Percentiles rank a stretch among this genome's conserved stretches.
Conservation (phyloP, 2,888 invertebrate species). For the Rhogogaster chlorosoma region DNA sequence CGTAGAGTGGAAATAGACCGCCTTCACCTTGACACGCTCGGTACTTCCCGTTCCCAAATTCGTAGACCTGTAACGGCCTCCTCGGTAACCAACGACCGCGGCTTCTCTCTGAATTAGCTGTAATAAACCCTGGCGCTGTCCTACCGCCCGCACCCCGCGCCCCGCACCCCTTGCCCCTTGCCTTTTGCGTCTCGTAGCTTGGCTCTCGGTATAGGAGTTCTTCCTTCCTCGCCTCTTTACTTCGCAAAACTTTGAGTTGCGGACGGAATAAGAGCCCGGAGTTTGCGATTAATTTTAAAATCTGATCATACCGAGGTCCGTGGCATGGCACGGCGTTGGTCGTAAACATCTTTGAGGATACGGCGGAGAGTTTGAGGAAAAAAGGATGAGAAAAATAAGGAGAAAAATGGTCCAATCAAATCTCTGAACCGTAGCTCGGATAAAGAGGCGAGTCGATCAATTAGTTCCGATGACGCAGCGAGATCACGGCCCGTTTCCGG, state of each 20-base stretch:
- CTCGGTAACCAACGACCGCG: slow-evolving; percentile 42
- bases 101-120: slow-evolving; percentile 46
- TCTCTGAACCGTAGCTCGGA: neutral
- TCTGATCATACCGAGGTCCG: slow-evolving; percentile 9
- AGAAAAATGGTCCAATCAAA: slow-evolving; percentile 2
- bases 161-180: neutral
- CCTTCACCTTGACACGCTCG: slow-evolving; percentile 36
- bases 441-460: slow-evolving; percentile 37
- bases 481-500: slow-evolving; percentile 17
- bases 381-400: neutral
- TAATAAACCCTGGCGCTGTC: slow-evolving; percentile 35
- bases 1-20: slow-evolving; percentile 1
- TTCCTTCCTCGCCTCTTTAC: neutral
- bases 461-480: slow-evolving; percentile 44
- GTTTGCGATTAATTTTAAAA: slow-evolving; percentile 40
- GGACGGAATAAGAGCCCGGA: slow-evolving; percentile 5
- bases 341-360: slow-evolving; percentile 17
- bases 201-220: neutral
- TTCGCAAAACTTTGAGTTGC: neutral
- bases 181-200: neutral
- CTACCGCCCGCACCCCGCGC: neutral
- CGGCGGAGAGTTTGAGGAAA: neutral
- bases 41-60: slow-evolving; percentile 25
- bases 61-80: slow-evolving; percentile 35
- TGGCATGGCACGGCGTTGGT: neutral